A percentile compares a stretch with the other conserved stretches of the same genome.
These are phyloP conservation scores for Cryptosula pallasiana DNA, from an alignment of 2,888 invertebrate species.

Conservation along the genomic window DNA sequence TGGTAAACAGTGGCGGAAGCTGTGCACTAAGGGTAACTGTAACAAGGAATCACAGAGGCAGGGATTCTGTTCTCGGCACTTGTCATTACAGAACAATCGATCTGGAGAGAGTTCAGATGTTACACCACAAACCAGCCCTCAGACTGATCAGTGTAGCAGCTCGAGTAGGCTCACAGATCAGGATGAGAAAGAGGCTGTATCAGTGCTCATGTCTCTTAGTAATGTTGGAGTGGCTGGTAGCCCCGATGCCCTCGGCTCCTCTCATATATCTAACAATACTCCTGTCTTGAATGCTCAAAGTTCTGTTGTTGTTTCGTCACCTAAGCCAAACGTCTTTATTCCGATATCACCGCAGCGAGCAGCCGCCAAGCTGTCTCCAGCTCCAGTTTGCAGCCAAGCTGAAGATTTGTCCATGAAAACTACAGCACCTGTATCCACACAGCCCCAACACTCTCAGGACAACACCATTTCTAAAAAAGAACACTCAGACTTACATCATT, in stretches of 20 bases:
- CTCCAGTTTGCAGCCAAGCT: not conserved
- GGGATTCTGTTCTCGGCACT: slow-evolving; percentile 92
- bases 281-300: not conserved
- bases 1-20: slow-evolving; percentile 96
- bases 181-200: slow-evolving; percentile 93
- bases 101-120: slow-evolving; percentile 26
- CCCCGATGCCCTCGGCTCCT: not conserved
- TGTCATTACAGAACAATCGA: slow-evolving; percentile 66
- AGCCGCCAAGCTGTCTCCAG: not conserved
- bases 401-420: not conserved
- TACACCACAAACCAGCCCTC: not conserved
- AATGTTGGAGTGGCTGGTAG: slow-evolving; percentile 69
- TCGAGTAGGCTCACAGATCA: slow-evolving; percentile 60
- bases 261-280: not conserved
- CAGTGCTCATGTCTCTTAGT: slow-evolving; percentile 88
- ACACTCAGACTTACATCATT: too few species aligned
- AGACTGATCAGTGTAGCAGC: slow-evolving; percentile 16
- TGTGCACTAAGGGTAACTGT: slow-evolving; percentile 92
- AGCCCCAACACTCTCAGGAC: not conserved
- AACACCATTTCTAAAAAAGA: not conserved
- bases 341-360: slow-evolving; percentile 5
- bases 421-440: not conserved
- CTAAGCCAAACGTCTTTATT: slow-evolving; percentile 1
- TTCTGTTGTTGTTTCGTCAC: not conserved
- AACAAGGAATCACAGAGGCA: slow-evolving; percentile 93